Conservation (phyloP, 2,888 invertebrate genomes). For the Bhutanitis thaidina region DNA sequence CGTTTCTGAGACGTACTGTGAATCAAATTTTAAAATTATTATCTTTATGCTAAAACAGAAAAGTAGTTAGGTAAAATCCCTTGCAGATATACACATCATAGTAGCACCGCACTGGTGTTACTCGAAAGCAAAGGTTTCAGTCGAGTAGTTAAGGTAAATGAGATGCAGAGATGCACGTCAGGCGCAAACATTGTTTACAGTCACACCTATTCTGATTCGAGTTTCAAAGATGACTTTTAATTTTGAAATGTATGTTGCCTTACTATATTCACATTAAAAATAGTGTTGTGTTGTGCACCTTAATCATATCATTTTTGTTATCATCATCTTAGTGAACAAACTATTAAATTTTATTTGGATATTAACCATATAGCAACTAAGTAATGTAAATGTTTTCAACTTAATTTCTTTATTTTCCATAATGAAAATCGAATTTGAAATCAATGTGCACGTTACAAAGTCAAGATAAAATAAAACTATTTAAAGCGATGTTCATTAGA, state of each 20-base stretch:
- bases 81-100: constrained; percentile 1
- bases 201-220: constrained; percentile 49
- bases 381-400: no score
- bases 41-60: no score
- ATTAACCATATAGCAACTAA: no score
- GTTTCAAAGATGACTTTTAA: constrained; percentile 19
- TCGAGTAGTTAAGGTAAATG: constrained; percentile 46
- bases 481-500: no score
- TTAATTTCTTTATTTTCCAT: no score
- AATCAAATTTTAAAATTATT: no score
- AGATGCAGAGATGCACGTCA: constrained; percentile 39
- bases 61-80: background rate
- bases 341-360: no score
- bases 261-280: background rate
- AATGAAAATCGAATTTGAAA: no score
- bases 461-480: no score
- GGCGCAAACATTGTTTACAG: constrained; percentile 53
- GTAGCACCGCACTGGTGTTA: constrained; percentile 6
- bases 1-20: no score
- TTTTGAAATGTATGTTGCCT: constrained; percentile 18
- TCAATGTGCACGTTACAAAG: no score
- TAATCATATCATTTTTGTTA: background rate
- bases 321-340: no score
- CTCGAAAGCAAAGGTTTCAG: constrained; percentile 14
- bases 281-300: background rate